Evolutionary conservation across 2,113 vertebrate genomes (phyloP).

Genomic region (Marmota monax): DNA sequence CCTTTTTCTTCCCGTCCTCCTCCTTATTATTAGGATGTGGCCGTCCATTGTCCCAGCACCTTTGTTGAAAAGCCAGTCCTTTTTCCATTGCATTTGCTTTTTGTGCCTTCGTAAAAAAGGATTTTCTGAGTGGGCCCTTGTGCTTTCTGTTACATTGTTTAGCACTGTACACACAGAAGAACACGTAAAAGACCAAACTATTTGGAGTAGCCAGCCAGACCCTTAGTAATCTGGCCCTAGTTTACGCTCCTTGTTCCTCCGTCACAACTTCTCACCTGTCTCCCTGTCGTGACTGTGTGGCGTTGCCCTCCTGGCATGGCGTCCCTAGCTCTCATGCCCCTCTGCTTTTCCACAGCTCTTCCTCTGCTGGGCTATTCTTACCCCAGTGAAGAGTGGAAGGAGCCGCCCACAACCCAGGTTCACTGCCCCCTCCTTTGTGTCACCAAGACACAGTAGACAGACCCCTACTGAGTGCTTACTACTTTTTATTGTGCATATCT

Average conservation of each 20-base stretch:
- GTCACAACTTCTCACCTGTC: background rate
- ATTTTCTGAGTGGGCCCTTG: background rate
- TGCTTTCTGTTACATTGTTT: background rate
- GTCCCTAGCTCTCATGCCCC: background rate
- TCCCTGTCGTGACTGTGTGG: background rate
- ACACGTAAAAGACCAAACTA: background rate
- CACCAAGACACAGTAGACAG: background rate
- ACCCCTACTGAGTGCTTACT: background rate
- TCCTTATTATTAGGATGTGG: background rate
- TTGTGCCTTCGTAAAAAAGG: background rate
- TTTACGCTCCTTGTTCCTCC: background rate
- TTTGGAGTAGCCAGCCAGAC: background rate
- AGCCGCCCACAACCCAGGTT: background rate
- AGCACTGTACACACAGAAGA: constrained; percentile 1
- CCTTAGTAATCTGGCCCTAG: background rate
- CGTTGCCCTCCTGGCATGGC: background rate
- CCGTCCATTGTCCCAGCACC: background rate
- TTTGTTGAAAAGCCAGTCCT: background rate
- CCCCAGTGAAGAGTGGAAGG: background rate
- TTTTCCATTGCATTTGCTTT: background rate
- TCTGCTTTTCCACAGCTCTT: background rate
- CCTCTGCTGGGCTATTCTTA: background rate
- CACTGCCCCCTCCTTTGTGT: background rate
- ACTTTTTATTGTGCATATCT: background rate
- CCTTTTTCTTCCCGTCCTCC: background rate